phyloP scores from a whole-genome alignment of 2,113 vertebrate genomes.

The Bothrops jararaca region DNA sequence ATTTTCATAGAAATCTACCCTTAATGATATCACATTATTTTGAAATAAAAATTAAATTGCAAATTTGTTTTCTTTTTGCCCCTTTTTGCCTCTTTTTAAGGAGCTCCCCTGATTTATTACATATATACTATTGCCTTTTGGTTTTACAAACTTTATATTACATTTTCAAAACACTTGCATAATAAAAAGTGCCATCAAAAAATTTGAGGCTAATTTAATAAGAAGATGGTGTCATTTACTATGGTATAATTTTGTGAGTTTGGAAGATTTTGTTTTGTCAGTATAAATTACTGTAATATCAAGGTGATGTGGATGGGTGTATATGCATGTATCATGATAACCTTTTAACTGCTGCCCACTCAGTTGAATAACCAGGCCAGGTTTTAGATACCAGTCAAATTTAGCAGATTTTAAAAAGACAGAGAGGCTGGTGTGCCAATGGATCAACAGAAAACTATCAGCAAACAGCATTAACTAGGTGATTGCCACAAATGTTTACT shows the following conservation, averaged over 20 bases:
- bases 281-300: neutral
- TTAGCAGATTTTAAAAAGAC: neutral
- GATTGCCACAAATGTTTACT: neutral
- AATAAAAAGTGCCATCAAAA: neutral
- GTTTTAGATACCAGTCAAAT: neutral
- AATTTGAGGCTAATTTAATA: neutral
- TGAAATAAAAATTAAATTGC: conserved; percentile 49
- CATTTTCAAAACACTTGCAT: neutral
- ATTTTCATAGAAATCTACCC: conserved; percentile 56
- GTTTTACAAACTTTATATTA: conserved; percentile 6
- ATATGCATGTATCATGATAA: neutral
- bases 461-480: fast-evolving
- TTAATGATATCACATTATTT: conserved; percentile 46
- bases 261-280: neutral
- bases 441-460: conserved; percentile 2
- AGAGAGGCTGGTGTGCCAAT: neutral
- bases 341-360: neutral
- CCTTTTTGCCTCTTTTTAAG: neutral
- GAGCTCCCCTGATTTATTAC: conserved; percentile 9
- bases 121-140: conserved; percentile 24
- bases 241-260: neutral
- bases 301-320: too few species aligned
- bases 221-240: neutral
- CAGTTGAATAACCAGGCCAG: conserved; percentile 12
- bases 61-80: conserved; percentile 27